Evolutionary conservation across 2,797 vertebrate genomes (phyloP), one percentile per base, ranked within the genome.

Genomic region (Graptemys geographica): DNA sequence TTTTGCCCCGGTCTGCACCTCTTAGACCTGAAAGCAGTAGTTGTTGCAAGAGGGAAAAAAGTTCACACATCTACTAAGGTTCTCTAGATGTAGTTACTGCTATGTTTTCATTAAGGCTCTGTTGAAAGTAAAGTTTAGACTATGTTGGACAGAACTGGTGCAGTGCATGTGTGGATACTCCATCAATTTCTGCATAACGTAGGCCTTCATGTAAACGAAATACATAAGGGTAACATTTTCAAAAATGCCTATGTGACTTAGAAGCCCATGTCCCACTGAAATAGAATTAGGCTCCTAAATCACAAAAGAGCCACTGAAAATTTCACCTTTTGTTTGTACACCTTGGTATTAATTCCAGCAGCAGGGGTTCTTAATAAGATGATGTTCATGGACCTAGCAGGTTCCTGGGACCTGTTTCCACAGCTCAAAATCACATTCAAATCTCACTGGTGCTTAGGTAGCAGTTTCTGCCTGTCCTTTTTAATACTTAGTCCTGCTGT

Each of bases 31-130:
- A 55, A 47, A 90, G 93, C 86, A 87, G 90, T 88, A 56, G 95
- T 3, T 84, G 56, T 81, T 95, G 89, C 93, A 86, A 95, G 93
- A 79, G 92, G 94, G 1, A 1, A 91, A 89, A 93, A 59, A 59
- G 28, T 89, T 90, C 88, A 94, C 90, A 86, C 88, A 81, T 93
- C 96, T 92, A 95, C 96, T 96, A 96, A 89, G 79, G 47, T 83
- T 91, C 81, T 83, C 86, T 96, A 96, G 95, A 95, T 95, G 84
- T n/a, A 3, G 87, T 92, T 95, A 85, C 82, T 89, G 87, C 13
- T 92, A 53, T 90, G 86, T 55, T 81, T 95, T 96, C 88, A 86
- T 94, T 95, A 92, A 89, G 84, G 81, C 90, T 41, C 88, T 96
- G 81, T 81, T 93, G 94, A 96, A 90, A 90, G 76, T 76, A 78